phyloP scores from a whole-genome alignment of 2,888 invertebrate species.

The Laothoe populi region DNA sequence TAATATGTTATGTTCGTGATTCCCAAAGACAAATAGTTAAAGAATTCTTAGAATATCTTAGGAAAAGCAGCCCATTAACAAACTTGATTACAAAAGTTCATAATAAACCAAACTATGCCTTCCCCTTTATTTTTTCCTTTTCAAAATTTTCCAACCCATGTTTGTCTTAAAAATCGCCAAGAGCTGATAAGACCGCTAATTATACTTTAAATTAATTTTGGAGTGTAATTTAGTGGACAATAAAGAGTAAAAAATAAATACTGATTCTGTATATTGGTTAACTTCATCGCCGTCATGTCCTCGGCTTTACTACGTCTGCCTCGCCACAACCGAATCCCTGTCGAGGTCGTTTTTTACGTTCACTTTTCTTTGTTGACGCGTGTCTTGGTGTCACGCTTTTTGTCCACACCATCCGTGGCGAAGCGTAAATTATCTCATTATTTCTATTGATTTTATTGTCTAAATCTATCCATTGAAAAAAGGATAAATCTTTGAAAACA shows the following conservation, averaged over 20 bases:
- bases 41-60: neutral
- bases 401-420: constrained; percentile 61
- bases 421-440: constrained; percentile 69
- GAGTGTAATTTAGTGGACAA: too few species aligned
- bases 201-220: too few species aligned
- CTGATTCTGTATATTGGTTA: too few species aligned
- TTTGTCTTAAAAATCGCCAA: too few species aligned
- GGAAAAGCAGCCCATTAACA: too few species aligned
- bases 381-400: constrained; percentile 68
- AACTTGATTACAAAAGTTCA: too few species aligned
- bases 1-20: neutral
- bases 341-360: constrained; percentile 32
- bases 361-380: constrained; percentile 62
- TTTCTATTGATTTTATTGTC: constrained; percentile 61
- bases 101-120: too few species aligned
- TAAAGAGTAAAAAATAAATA: too few species aligned
- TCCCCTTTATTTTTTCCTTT: too few species aligned
- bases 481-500: constrained; percentile 30
- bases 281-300: constrained; percentile 11
- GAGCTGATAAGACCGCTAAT: too few species aligned
- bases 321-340: constrained; percentile 30
- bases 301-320: constrained; percentile 27
- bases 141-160: too few species aligned
- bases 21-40: too few species aligned
- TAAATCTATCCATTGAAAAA: constrained; percentile 41